Percentiles rank a stretch among this genome's conserved stretches.
Conservation (phyloP, 2,888 invertebrate species). For the Heteromurus nitidus region DNA sequence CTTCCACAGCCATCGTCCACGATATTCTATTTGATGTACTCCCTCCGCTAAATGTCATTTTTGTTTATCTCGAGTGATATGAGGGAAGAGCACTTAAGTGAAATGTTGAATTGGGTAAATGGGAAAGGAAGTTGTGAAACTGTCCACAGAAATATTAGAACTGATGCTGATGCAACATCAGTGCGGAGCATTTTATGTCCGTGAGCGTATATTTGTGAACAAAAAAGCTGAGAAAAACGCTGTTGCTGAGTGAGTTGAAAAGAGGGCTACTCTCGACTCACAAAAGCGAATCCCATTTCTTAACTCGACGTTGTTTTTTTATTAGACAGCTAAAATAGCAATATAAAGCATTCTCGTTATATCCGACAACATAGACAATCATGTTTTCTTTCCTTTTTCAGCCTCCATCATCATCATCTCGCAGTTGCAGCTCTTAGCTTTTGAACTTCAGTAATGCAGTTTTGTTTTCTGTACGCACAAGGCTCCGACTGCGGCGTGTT, state of each 20-base stretch:
- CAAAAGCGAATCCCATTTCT: neutral
- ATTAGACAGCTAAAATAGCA: slow-evolving; percentile 11
- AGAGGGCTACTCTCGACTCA: too few species aligned
- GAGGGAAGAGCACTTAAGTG: neutral
- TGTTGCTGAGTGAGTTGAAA: neutral
- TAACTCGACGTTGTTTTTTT: slow-evolving; percentile 1
- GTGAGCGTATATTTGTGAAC: neutral
- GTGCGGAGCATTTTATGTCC: neutral
- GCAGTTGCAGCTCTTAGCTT: too few species aligned
- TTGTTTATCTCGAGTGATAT: slow-evolving; percentile 52
- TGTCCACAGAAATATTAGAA: slow-evolving; percentile 8
- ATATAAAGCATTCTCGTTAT: too few species aligned
- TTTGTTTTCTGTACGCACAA: too few species aligned
- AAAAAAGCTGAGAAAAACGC: neutral
- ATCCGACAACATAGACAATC: neutral
- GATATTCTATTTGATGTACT: neutral
- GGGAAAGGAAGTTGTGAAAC: slow-evolving; percentile 38
- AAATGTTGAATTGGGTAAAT: slow-evolving; percentile 4
- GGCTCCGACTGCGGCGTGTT: too few species aligned
- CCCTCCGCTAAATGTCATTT: slow-evolving; percentile 50
- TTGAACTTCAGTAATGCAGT: too few species aligned
- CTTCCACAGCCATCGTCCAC: neutral
- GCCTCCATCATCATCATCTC: neutral
- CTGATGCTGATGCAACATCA: neutral
- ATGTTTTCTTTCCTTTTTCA: neutral